Conservation (phyloP, 2,113 vertebrate genomes). For the Scomber japonicus region DNA sequence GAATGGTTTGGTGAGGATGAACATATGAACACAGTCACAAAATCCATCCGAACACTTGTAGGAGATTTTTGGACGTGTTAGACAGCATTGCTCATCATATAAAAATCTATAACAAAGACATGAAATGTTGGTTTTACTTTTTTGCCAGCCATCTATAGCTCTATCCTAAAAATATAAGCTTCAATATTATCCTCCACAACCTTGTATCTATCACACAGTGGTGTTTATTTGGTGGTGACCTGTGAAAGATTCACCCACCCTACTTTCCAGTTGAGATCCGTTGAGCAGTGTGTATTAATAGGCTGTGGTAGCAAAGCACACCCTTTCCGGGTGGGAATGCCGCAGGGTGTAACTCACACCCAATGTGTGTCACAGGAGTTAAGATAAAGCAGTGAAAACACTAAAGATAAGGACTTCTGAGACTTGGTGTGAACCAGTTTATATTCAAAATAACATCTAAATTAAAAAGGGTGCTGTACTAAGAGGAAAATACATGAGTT, state of each 20-base stretch:
- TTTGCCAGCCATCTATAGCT: neutral
- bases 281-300: constrained; percentile 60
- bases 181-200: neutral
- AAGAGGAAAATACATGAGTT: neutral
- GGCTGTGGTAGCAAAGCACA: constrained; percentile 67
- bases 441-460: neutral
- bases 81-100: too few relatives aligned
- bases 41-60: too few relatives aligned
- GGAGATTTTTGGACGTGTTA: too few relatives aligned
- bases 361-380: constrained; percentile 30
- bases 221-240: constrained; percentile 51
- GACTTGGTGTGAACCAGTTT: neutral
- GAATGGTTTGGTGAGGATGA: too few relatives aligned
- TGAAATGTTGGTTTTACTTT: neutral
- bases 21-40: too few relatives aligned
- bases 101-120: too few relatives aligned
- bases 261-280: constrained; percentile 67
- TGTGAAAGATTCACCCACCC: constrained; percentile 34
- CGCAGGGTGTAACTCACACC: constrained; percentile 70
- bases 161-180: neutral
- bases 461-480: neutral
- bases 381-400: neutral
- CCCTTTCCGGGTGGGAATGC: constrained; percentile 84
- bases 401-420: neutral
- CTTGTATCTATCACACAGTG: constrained; percentile 1